Conservation (phyloP, 1,140 invertebrate species). For the Hirudo medicinalis region DNA sequence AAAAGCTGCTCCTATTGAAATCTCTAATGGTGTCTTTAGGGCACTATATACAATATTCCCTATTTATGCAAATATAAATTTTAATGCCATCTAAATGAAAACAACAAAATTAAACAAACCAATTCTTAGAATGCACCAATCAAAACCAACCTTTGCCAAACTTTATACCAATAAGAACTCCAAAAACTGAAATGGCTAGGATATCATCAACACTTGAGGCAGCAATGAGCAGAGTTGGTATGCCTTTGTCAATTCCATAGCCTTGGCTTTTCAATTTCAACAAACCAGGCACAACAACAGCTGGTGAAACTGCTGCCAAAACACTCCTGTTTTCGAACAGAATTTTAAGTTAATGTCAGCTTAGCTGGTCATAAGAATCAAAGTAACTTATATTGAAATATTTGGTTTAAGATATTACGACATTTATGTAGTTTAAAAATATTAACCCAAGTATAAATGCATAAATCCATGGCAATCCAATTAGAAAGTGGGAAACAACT, state of each 20-base stretch:
- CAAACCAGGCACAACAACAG: conserved; percentile 81
- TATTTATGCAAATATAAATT: no score
- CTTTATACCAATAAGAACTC: conserved; percentile 42
- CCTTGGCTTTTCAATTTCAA: conserved; percentile 66
- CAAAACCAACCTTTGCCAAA: conserved; percentile 32
- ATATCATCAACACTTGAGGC: conserved; percentile 76
- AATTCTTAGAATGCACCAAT: no score
- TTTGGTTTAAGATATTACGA: no score
- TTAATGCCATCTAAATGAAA: no score
- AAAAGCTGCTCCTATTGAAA: no score
- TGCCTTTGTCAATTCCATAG: conserved; percentile 80
- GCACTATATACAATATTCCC: no score
- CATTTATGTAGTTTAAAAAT: neutral
- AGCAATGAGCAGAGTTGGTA: conserved; percentile 83
- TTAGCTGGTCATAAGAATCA: no score
- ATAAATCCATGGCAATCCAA: conserved; percentile 75
- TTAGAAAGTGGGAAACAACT: conserved; percentile 56
- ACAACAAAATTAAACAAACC: no score
- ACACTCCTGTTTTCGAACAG: conserved; percentile 49
- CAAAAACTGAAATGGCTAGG: conserved; percentile 69
- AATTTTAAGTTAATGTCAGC: no score
- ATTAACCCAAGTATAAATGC: conserved; percentile 54
- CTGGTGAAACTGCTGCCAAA: conserved; percentile 79
- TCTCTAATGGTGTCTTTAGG: no score
- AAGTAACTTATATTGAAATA: no score